These are phyloP conservation scores for Lepilemur ruficaudatus DNA, from an alignment of 2,797 vertebrate genomes.

Conservation along the genomic window DNA sequence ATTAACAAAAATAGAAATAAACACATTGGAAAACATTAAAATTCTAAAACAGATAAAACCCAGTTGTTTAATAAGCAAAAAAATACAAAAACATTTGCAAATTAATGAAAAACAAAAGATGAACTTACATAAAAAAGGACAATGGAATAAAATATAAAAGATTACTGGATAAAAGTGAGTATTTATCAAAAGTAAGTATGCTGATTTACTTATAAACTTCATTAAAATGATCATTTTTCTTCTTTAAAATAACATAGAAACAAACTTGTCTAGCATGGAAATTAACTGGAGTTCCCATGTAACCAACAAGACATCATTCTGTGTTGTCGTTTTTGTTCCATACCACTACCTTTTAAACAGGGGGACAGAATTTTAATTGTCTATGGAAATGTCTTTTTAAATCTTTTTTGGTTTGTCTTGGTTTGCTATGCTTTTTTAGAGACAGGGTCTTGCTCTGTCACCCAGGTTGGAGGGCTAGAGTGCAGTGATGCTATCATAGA, in stretches of 20 bases:
- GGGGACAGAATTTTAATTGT: neutral
- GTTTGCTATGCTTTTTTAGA: neutral
- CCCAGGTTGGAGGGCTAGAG: neutral
- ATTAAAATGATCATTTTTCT: conserved; percentile 15
- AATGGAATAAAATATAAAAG: conserved; percentile 22
- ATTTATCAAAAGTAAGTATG: neutral
- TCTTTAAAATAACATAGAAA: neutral
- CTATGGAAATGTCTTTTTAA: neutral
- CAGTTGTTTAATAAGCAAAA: conserved; percentile 34
- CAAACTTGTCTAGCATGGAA: neutral
- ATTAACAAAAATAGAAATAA: conserved; percentile 19
- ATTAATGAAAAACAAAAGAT: conserved; percentile 23
- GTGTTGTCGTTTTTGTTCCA: neutral
- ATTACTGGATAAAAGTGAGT: neutral
- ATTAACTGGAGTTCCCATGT: neutral
- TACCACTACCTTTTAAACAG: neutral
- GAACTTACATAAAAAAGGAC: conserved; percentile 2
- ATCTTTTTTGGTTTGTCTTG: neutral
- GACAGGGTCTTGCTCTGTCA: neutral
- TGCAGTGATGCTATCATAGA: neutral
- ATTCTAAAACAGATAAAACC: conserved; percentile 26
- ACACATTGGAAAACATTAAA: conserved; percentile 7
- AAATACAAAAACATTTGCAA: neutral
- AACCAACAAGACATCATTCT: neutral
- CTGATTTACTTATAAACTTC: neutral